Conservation (phyloP, 2,113 vertebrate genomes). For the Hippocampus guttulatus region DNA sequence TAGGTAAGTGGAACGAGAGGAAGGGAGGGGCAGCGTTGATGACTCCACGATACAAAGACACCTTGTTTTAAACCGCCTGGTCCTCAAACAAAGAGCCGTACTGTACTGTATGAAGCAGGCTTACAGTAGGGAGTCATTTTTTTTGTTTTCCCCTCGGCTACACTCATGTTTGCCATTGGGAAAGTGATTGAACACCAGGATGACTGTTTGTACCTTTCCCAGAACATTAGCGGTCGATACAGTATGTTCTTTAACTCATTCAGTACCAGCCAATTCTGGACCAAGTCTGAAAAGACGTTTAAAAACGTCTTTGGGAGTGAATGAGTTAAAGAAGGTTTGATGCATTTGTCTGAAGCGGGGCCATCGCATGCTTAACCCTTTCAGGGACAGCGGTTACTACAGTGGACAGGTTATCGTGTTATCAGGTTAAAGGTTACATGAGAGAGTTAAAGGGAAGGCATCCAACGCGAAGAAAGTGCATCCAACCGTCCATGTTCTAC, state of each 20-base stretch:
- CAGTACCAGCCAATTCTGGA: too few relatives aligned
- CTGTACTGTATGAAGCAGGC: conserved; percentile 30
- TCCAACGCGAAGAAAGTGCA: too few relatives aligned
- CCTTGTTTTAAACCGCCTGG: conserved; percentile 74
- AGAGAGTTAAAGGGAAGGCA: too few relatives aligned
- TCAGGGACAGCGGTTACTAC: too few relatives aligned
- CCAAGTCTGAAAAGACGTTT: too few relatives aligned
- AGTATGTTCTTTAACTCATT: not conserved
- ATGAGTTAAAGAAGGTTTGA: not conserved
- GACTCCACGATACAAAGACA: conserved; percentile 68
- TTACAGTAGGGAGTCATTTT: conserved; percentile 6
- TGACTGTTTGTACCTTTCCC: not conserved
- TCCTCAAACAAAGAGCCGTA: conserved; percentile 67
- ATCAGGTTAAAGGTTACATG: too few relatives aligned
- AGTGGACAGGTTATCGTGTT: too few relatives aligned
- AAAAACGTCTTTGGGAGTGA: too few relatives aligned
- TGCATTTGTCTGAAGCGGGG: not conserved
- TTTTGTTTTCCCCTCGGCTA: not conserved
- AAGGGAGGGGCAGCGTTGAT: conserved; percentile 53
- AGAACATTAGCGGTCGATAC: not conserved
- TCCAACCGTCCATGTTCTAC: too few relatives aligned
- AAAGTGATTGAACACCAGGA: not conserved
- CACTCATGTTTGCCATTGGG: not conserved
- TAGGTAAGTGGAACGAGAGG: conserved; percentile 50
- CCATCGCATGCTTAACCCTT: too few relatives aligned